Conservation (phyloP, 2,888 invertebrate genomes). For the Crocallis elinguaria region DNA sequence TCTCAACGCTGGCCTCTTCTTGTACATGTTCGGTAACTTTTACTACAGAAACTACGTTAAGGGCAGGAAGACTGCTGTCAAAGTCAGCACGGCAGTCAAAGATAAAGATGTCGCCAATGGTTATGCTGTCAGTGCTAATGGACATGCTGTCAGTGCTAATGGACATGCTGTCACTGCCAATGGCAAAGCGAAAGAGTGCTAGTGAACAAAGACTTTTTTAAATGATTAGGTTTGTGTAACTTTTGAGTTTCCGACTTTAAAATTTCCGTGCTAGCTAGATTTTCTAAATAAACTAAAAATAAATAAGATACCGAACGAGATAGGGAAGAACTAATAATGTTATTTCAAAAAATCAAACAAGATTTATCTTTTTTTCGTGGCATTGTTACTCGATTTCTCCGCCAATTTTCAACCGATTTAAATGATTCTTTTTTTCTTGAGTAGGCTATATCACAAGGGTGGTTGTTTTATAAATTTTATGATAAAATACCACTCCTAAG, state of each 20-base stretch:
- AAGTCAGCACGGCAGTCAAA: not conserved
- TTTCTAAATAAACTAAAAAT: too few species aligned
- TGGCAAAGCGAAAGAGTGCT: conserved; percentile 67
- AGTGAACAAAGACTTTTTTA: conserved; percentile 46
- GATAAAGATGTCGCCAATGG: conserved; percentile 1
- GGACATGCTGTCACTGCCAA: conserved; percentile 9
- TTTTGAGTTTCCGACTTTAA: conserved; percentile 5
- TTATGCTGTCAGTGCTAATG: not conserved
- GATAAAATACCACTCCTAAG: too few species aligned
- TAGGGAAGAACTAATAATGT: too few species aligned
- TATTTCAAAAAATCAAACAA: too few species aligned
- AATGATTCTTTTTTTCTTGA: too few species aligned
- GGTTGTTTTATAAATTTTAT: too few species aligned
- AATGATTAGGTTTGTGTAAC: conserved; percentile 27
- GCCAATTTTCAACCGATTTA: too few species aligned
- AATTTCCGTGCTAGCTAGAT: not conserved
- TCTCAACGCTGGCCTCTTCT: conserved; percentile 88
- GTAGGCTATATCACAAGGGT: too few species aligned
- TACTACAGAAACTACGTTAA: conserved; percentile 88
- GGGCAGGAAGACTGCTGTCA: conserved; percentile 21
- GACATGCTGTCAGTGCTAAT: conserved; percentile 3
- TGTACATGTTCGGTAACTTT: conserved; percentile 92
- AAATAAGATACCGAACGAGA: too few species aligned
- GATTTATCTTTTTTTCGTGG: too few species aligned
- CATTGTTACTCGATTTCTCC: too few species aligned